Conservation (phyloP, 2,113 vertebrate species). For the Porphyrio hochstetteri region DNA sequence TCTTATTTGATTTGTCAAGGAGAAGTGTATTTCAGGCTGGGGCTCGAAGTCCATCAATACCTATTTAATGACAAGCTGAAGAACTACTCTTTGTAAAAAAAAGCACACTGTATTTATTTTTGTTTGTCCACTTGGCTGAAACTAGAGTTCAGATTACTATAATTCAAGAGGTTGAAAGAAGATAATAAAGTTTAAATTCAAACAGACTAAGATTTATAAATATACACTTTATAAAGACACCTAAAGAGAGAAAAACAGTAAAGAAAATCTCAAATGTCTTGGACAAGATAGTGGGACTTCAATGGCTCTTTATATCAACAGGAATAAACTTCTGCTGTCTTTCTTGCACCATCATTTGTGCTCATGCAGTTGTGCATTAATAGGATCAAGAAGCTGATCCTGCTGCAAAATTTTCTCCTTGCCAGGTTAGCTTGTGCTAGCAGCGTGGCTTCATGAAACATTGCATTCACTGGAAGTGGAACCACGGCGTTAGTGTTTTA, state of each 20-base stretch:
- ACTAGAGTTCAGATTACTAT: not conserved
- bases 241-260: not conserved
- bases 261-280: not conserved
- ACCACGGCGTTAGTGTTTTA: conserved; percentile 27
- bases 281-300: not conserved
- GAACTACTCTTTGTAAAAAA: not conserved
- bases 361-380: conserved; percentile 35
- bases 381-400: not conserved
- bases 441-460: not conserved
- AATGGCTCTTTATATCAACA: not conserved
- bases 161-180: not conserved
- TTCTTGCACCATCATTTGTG: not conserved
- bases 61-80: not conserved
- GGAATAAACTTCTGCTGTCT: not conserved
- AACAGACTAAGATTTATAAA: not conserved
- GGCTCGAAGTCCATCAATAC: not conserved
- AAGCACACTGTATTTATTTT: not conserved
- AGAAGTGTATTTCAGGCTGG: not conserved
- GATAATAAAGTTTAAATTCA: not conserved
- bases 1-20: not conserved
- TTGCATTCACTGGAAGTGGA: not conserved
- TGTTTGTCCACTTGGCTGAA: not conserved
- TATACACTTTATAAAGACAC: not conserved
- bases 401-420: not conserved
- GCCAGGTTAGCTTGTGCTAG: conserved; percentile 12